Evolutionary conservation across 2,888 invertebrate genomes (phyloP).

Genomic region (Cephus sareptanus): DNA sequence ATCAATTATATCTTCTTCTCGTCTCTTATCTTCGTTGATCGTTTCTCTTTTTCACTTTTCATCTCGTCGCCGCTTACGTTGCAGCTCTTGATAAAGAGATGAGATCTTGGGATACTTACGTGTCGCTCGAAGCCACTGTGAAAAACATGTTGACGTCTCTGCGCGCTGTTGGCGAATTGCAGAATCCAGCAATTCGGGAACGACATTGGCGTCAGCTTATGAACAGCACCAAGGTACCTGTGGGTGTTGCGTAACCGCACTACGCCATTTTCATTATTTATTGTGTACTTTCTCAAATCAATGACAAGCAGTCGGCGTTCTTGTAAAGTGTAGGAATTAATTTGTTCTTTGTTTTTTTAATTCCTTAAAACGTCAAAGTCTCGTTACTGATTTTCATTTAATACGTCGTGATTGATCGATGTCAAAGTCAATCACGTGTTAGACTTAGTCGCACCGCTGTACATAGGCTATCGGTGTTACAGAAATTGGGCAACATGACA

Average conservation of each 20-base stretch:
- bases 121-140: slow-evolving; percentile 88
- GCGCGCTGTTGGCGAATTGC: slow-evolving; percentile 93
- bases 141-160: slow-evolving; percentile 97
- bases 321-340: no score
- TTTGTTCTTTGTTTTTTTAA: no score
- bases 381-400: background rate
- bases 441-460: slow-evolving; percentile 62
- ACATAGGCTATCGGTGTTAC: slow-evolving; percentile 65
- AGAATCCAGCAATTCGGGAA: slow-evolving; percentile 95
- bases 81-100: slow-evolving; percentile 92
- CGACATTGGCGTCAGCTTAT: slow-evolving; percentile 97
- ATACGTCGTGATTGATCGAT: slow-evolving; percentile 9
- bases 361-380: no score
- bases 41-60: slow-evolving; percentile 23
- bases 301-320: no score
- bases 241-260: slow-evolving; percentile 1
- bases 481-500: slow-evolving; percentile 66
- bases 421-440: slow-evolving; percentile 15
- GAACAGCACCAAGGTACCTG: slow-evolving; percentile 91
- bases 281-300: no score
- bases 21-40: slow-evolving; percentile 3
- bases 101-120: slow-evolving; percentile 93
- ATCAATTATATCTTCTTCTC: no score
- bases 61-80: background rate
- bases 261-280: no score